phyloP scores from a whole-genome alignment of 2,113 vertebrate genomes.

The Melanerpes aurifrons region DNA sequence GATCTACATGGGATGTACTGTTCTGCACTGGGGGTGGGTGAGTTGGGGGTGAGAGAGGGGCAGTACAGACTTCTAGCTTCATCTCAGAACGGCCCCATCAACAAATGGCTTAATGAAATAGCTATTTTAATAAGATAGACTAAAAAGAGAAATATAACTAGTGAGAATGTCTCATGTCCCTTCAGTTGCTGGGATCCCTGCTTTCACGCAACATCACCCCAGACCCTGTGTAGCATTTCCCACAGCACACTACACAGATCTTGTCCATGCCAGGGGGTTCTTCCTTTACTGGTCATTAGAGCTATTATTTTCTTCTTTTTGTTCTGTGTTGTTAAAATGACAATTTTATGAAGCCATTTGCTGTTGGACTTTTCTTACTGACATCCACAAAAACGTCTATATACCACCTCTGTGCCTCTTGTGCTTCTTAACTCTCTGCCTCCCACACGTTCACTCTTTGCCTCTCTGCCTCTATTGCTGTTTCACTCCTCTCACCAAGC shows the following conservation, averaged over 20 bases:
- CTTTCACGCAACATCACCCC: background rate
- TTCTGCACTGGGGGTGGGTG: accelerated
- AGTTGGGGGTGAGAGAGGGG: background rate
- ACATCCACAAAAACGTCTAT: background rate
- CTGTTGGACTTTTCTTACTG: background rate
- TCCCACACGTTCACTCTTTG: accelerated
- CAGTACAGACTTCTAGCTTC: background rate
- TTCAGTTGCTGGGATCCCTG: background rate
- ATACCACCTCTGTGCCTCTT: background rate
- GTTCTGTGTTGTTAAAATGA: background rate
- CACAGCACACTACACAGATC: background rate
- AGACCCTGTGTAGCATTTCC: background rate
- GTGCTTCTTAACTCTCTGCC: background rate
- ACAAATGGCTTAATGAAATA: background rate
- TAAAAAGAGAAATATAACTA: background rate
- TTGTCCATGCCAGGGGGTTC: background rate
- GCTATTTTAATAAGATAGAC: background rate
- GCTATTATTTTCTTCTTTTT: background rate
- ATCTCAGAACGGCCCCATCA: background rate
- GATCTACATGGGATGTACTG: background rate
- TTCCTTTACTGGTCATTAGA: background rate
- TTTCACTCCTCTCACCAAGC: background rate
- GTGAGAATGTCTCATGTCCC: background rate
- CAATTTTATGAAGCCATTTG: background rate
- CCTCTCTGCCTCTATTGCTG: background rate